Base-by-base conservation (phyloP, 2,113 vertebrate genomes). In the Muntiacus reevesi region DNA sequence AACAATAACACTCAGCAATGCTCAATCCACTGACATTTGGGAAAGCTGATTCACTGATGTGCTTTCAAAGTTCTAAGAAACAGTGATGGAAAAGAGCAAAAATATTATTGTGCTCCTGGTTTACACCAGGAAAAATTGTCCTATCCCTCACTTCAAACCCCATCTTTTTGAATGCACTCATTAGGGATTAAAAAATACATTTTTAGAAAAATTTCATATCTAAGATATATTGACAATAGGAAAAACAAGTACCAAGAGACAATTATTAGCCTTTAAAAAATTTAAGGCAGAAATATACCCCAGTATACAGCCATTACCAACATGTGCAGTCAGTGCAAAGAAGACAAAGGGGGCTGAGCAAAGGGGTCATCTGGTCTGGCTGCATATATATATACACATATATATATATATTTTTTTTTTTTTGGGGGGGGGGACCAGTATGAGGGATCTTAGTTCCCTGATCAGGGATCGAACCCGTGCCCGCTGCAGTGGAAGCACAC, bases 61-160 rank as follows among this genome's bases (percentile, higher is more conserved):
- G 9, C 67, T 96, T 93, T 78, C 45, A 40, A 95, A 79, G 15
- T 96, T 89, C 93, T 19, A 87, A 95, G 36, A 94, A 95, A 87
- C 30, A 93, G 36, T 71, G 40, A 90, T 92, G 4, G 6, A 27
- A 55, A 45, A 64, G 62, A 52, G 7, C 14, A 33, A 6, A 17
- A 67, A 64, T n/a, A 27, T 79, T 57, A 78, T 27, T 87, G 25
- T 55, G 13, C 45, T 93, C 82, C 90, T 57, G 21, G 14, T 57
- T 91, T 71, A 62, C 17, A 62, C 6, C 55, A 67, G 45, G 54
- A 76, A 89, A 78, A 96, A 89, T 52, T 40, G 5, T 28, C 62
- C 23, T 54, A 43, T 8, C 19, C 7, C 10, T 74, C 9, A 79
- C 30, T 30, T 85, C 85, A 84, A 84, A 94, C 28, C 3, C 52